Evolutionary conservation across 35 echinoderm and acorn worm species (phyloP).

Genomic region (Eucidaris tribuloides): DNA sequence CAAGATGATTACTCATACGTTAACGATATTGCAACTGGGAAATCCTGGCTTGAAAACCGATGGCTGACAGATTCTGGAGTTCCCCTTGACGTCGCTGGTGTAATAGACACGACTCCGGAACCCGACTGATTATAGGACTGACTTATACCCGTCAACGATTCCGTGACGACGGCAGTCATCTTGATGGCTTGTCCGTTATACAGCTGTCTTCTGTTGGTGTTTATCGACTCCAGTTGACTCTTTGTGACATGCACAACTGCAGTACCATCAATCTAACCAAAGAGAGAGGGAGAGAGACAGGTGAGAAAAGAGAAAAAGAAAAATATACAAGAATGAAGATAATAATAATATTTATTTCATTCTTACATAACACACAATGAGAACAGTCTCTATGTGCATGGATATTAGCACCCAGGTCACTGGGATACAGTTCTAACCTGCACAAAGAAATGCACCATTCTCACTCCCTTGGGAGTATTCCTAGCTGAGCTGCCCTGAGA

Average conservation of each 20-base stretch:
- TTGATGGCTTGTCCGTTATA: not conserved
- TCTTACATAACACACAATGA: too few relatives aligned
- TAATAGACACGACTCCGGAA: constrained; percentile 9
- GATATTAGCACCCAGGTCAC: not conserved
- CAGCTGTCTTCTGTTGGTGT: not conserved
- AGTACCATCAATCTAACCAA: constrained; percentile 31
- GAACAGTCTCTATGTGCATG: too few relatives aligned
- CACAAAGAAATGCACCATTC: too few relatives aligned
- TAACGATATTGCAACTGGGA: constrained; percentile 62
- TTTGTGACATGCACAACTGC: constrained; percentile 16
- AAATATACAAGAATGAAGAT: too few relatives aligned
- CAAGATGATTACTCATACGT: too few relatives aligned
- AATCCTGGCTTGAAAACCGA: constrained; percentile 65
- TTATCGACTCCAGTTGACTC: not conserved
- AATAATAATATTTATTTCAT: too few relatives aligned
- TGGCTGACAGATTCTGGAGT: constrained; percentile 34
- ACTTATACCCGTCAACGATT: constrained; percentile 62
- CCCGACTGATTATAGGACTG: too few relatives aligned
- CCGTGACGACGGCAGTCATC: constrained; percentile 58
- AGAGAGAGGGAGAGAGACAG: not conserved
- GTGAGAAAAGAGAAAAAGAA: not conserved
- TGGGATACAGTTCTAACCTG: too few relatives aligned
- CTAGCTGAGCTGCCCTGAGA: too few relatives aligned
- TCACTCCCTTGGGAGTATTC: too few relatives aligned
- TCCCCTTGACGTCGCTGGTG: constrained; percentile 54